Percentiles rank a stretch among this genome's conserved stretches.
phyloP scores from a whole-genome alignment of 2,797 vertebrate genomes.

The Sebastes hopkinsi region DNA sequence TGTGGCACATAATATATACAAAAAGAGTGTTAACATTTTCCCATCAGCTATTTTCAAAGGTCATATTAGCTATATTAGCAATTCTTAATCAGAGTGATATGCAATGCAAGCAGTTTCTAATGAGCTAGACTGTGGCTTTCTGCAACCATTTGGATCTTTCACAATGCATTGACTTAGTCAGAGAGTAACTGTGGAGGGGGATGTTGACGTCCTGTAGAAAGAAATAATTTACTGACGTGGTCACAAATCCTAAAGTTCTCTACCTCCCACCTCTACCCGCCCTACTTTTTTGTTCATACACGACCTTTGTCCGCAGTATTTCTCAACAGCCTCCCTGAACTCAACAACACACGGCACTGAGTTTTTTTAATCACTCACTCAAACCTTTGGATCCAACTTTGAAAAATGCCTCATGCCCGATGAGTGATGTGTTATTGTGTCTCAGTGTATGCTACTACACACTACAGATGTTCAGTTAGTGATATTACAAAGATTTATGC shows the following conservation, averaged over 20 bases:
- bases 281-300: background rate
- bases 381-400: constrained; percentile 47
- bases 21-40: background rate
- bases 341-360: constrained; percentile 5
- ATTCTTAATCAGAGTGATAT: background rate
- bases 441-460: background rate
- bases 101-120: background rate
- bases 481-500: background rate
- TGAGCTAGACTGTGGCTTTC: background rate
- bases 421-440: background rate
- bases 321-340: constrained; percentile 30
- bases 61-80: background rate
- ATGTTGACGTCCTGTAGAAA: background rate
- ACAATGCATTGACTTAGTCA: background rate
- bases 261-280: background rate
- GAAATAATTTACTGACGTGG: background rate
- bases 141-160: background rate
- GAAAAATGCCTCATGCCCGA: background rate
- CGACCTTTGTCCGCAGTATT: constrained; percentile 58
- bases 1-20: background rate
- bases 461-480: background rate
- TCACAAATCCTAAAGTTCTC: background rate
- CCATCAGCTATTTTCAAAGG: background rate
- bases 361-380: constrained; percentile 42
- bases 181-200: background rate